Base-by-base conservation (phyloP, 1,140 invertebrate genomes). In the Drosophila triauraria region DNA sequence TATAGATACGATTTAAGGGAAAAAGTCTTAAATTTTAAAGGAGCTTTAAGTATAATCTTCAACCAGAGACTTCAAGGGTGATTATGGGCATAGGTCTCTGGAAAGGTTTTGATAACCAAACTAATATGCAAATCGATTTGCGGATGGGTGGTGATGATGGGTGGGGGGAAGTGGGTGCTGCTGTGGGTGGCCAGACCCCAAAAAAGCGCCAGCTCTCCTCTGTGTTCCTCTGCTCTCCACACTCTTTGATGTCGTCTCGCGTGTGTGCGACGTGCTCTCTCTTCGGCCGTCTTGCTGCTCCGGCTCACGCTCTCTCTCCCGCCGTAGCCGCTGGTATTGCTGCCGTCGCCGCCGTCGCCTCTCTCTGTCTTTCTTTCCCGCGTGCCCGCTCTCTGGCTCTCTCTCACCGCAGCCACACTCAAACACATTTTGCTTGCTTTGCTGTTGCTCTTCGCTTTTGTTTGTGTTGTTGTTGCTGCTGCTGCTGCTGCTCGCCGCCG, bases 351-450 rank as follows among this genome's bases (percentile, higher is more conserved):
- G 61, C 65, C 59, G 32, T 48, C 42, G n/a, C 50, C 65, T 77
- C 72, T 51, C 25, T 44, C 42, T 50, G 46, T 60, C 64, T 57
- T 56, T 44, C 53, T 50, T 71, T 35, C 53, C 70, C 59, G 59
- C 59, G 47, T 51, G 62, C 30, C 58, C 71, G 69, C 75, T 87
- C 75, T 76, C 74, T 75, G 62, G 62, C 47, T 68, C 74, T 67
- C 72, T 75, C 78, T 87, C 82, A 82, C 79, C 82, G 83, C 81
- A 78, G 83, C 79, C 83, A 79, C 80, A 87, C 77, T 83, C 83
- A 87, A 88, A 87, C 84, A 87, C 84, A 87, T 88, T 88, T 88
- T 83, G 81, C 81, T 85, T 80, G 78, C 80, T 86, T 72, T 74
- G 70, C 70, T 72, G 70, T 72, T 74, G 68, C 64, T 77, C 75